Evolutionary conservation across 2,113 vertebrate species (phyloP), one percentile per base, ranked within the genome.

Genomic region (Nerophis ophidion): DNA sequence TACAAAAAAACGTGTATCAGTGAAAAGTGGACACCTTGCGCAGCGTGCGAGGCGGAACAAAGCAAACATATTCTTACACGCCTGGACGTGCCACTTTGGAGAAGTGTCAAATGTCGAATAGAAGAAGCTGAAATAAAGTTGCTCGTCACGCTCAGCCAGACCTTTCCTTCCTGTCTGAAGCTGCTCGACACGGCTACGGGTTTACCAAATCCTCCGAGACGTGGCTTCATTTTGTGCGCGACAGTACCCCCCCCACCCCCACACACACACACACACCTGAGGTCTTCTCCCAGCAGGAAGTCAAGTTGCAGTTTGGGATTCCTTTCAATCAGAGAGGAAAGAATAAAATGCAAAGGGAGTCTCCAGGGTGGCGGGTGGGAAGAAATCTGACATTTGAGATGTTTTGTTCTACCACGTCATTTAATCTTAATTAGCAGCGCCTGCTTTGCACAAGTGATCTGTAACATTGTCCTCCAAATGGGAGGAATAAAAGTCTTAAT

Each of bases 101-200:
- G 80, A 74, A 74, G 81, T 75, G 71, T 75, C 75, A 70, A 66
- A 83, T 87, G 26, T 84, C 80, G 79, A 87, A 84, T 85, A 84
- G 80, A 87, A 85, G 79, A 75, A 83, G 80, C 81, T 84, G 68
- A 82, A 82, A 77, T 82, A 81, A 83, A 84, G 77, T 83, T 74
- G 74, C 72, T 82, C 79, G 82, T 84, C 76, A 80, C 69, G 82
- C 86, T 76, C 81, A 70, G 71, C 71, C 77, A 75, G 80, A 71
- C 65, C 74, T 79, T 68, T 70, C 78, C 72, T 74, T 76, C 80
- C 74, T 71, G 73, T 81, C 79, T 72, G 82, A 84, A 85, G 85
- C 85, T 79, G 77, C 80, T 73, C 76, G 81, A 84, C 83, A 84
- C 85, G 76, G 83, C 85, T 88, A 63, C 81, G 81, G 82, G 86